Evolutionary conservation across 2,113 vertebrate species (phyloP).

Genomic region (Planiliza haematocheilus): DNA sequence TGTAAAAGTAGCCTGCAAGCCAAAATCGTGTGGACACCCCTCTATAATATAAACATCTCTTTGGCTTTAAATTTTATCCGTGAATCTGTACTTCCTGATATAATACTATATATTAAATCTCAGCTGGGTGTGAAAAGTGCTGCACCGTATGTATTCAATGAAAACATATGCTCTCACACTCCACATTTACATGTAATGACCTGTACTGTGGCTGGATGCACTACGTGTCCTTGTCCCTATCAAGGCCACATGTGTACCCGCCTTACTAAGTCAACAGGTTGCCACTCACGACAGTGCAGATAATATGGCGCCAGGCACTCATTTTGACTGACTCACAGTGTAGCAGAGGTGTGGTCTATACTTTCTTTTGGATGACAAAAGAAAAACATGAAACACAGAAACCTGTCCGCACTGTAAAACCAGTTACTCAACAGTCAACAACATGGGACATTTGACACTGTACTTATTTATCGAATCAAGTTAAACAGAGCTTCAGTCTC

Average conservation of each 20-base stretch:
- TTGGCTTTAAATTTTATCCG: no score
- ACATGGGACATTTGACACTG: not conserved
- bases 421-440: slow-evolving; percentile 44
- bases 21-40: no score
- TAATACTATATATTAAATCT: not conserved
- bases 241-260: slow-evolving; percentile 15
- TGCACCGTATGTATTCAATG: slow-evolving; percentile 3
- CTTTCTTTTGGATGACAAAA: not conserved
- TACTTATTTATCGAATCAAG: no score
- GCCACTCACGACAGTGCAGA: slow-evolving; percentile 26
- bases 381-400: not conserved
- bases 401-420: slow-evolving; percentile 57
- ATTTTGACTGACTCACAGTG: slow-evolving; percentile 45
- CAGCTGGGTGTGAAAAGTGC: slow-evolving; percentile 1
- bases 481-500: no score
- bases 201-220: not conserved
- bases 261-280: slow-evolving; percentile 55
- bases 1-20: no score
- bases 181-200: slow-evolving; percentile 5
- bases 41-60: no score
- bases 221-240: slow-evolving; percentile 39
- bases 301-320: slow-evolving; percentile 42
- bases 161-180: not conserved
- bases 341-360: slow-evolving; percentile 51
- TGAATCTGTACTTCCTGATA: not conserved